Conservation (phyloP, 2,113 vertebrate genomes). For the Boulengeromyrus knoepffleri region DNA sequence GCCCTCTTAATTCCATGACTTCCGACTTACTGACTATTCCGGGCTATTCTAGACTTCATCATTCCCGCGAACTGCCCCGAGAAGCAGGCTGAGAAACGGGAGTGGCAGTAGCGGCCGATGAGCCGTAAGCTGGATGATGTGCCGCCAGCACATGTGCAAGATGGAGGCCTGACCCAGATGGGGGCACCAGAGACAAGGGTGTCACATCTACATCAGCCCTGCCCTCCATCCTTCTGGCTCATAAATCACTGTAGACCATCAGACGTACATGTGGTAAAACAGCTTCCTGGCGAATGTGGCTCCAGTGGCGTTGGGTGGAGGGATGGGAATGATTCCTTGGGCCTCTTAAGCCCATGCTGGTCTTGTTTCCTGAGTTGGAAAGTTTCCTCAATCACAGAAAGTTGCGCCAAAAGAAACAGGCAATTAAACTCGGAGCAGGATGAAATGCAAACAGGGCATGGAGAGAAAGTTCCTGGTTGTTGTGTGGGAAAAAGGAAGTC, state of each 20-base stretch:
- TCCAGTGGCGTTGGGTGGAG: not conserved
- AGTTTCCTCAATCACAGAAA: not conserved
- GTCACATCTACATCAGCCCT: slow-evolving; percentile 1
- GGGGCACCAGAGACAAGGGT: not conserved
- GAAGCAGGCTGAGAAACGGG: not conserved
- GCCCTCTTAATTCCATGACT: slow-evolving; percentile 2
- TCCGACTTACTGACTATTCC: not conserved
- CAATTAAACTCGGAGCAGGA: not conserved
- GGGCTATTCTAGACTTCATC: not conserved
- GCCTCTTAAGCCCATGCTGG: not conserved
- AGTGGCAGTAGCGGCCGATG: not conserved
- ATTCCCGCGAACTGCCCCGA: not conserved
- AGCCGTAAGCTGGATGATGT: not conserved
- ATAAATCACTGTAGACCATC: not conserved
- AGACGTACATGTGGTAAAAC: not conserved
- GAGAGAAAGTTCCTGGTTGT: not conserved
- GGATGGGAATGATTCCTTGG: not conserved
- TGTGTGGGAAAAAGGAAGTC: not conserved
- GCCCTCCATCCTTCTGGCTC: not conserved
- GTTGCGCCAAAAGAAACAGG: not conserved
- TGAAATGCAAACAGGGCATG: not conserved
- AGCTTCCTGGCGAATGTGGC: not conserved
- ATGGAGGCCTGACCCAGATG: not conserved
- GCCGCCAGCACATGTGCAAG: not conserved
- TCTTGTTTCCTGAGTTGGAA: not conserved